Base-by-base conservation (phyloP, 2,888 invertebrate genomes). In the Himalopsyche anomala region DNA sequence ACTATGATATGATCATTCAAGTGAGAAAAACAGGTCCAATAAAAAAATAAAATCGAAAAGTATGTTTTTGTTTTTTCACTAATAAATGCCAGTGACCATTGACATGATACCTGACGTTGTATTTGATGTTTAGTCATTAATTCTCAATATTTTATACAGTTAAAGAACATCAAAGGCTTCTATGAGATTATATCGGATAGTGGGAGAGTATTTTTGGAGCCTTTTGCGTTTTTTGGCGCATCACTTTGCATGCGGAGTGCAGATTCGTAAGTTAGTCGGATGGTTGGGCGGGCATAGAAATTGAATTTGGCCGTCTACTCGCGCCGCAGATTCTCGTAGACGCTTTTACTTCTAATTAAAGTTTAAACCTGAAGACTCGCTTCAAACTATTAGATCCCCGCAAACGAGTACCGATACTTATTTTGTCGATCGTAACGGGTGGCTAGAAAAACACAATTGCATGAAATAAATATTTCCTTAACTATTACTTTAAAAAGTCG, bases 261-360 rank as follows among this genome's bases (percentile, higher is more conserved):
- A 80, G 36, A 40, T 36, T 19, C 55, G 55, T 40, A 55, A 36
- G 28, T 82, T 45, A 19, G 82, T 51, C 5, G 82, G 56, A 54
- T 74, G 74, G 74, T n/a, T 82, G 45, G 74, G 40, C 81, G 45
- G 82, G 28, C n/a, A 74, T 79, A 82, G 84, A 86, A 86, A 86
- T 86, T 86, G 86, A 86, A 86, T 86, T 86, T 86, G 82, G 84
- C 55, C 9, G 51, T 69, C 56, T 55, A 8, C 38, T 55, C 56
- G 28, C 80, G 74, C 54, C 55, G 40, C 82, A 38, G 69, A 80
- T 51, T 54, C 81, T 62, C 84, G 81, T 56, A 82, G 82, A 55
- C 82, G 86, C 86, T 81, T 84, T 86, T 86, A 84, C 84, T 84
- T 86, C 84, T 84, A 86, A 84, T 86, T 86, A 84, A 84, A 86